Conservation (phyloP, 2,888 invertebrate species). For the Drosophila fulvimacula region DNA sequence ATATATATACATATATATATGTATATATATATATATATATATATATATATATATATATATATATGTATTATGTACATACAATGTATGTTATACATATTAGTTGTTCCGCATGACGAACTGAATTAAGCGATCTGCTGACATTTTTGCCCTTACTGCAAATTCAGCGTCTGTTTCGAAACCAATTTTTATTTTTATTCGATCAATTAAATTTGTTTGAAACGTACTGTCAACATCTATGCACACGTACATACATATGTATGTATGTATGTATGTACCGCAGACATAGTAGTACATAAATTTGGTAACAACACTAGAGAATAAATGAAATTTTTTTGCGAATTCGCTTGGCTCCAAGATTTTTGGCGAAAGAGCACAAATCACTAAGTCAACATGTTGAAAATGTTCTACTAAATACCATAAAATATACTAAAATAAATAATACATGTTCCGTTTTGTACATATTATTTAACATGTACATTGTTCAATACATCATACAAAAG, state of each 20-base stretch:
- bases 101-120: conserved; percentile 56
- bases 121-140: conserved; percentile 52
- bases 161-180: conserved; percentile 46
- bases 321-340: conserved; percentile 17
- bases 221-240: conserved; percentile 8
- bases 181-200: conserved; percentile 42
- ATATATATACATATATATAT: neutral
- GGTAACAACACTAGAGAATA: neutral
- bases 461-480: neutral
- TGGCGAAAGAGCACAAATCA: conserved; percentile 1
- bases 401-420: neutral
- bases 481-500: neutral
- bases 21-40: conserved; percentile 5
- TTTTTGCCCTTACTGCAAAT: conserved; percentile 22
- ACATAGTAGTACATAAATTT: neutral
- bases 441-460: conserved; percentile 14
- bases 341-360: conserved; percentile 11
- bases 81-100: conserved; percentile 12
- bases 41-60: neutral
- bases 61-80: conserved; percentile 7
- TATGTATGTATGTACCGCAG: neutral
- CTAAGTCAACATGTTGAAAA: conserved; percentile 1
- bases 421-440: conserved; percentile 14
- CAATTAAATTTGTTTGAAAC: conserved; percentile 51
- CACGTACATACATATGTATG: neutral